Conservation (phyloP, 2,113 vertebrate genomes). For the Oryzias curvinotus region DNA sequence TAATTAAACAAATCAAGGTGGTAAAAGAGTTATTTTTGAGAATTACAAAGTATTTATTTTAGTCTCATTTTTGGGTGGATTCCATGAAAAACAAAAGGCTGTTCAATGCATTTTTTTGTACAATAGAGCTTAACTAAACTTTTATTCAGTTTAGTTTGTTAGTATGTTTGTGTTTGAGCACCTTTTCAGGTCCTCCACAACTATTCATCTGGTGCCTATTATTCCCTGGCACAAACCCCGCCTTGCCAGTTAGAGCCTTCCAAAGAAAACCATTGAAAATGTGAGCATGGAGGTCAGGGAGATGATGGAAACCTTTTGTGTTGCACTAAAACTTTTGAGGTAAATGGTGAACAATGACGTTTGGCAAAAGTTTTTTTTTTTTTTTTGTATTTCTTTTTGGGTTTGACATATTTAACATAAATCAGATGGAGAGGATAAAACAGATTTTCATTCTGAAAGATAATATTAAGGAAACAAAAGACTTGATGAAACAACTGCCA, state of each 20-base stretch:
- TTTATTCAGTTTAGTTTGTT: background rate
- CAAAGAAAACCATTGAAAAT: slow-evolving; percentile 57
- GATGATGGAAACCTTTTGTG: slow-evolving; percentile 37
- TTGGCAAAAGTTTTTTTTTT: background rate
- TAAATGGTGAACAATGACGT: slow-evolving; percentile 14
- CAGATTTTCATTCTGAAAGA: slow-evolving; percentile 26
- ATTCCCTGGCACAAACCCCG: slow-evolving; percentile 18
- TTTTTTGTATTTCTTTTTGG: slow-evolving; percentile 11
- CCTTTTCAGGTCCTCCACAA: slow-evolving; percentile 33
- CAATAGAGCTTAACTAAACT: slow-evolving; percentile 12
- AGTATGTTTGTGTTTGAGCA: background rate
- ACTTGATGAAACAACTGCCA: slow-evolving; percentile 14
- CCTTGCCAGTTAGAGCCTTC: slow-evolving; percentile 25
- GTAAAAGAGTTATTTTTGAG: too few relatives aligned
- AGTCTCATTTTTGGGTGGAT: too few relatives aligned
- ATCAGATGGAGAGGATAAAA: slow-evolving; percentile 42
- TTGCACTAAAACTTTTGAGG: slow-evolving; percentile 38
- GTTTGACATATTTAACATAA: slow-evolving; percentile 16
- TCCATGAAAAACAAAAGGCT: too few relatives aligned
- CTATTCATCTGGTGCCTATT: slow-evolving; percentile 49
- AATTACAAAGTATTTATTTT: too few relatives aligned
- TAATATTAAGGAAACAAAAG: slow-evolving; percentile 26
- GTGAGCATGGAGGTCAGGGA: slow-evolving; percentile 34
- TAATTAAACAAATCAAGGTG: too few relatives aligned
- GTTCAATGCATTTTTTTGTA: slow-evolving; percentile 14